A percentile compares a stretch with the other conserved stretches of the same genome.
Evolutionary conservation across 2,797 vertebrate species (phyloP).

Genomic region (Sphenopsis melanotis): DNA sequence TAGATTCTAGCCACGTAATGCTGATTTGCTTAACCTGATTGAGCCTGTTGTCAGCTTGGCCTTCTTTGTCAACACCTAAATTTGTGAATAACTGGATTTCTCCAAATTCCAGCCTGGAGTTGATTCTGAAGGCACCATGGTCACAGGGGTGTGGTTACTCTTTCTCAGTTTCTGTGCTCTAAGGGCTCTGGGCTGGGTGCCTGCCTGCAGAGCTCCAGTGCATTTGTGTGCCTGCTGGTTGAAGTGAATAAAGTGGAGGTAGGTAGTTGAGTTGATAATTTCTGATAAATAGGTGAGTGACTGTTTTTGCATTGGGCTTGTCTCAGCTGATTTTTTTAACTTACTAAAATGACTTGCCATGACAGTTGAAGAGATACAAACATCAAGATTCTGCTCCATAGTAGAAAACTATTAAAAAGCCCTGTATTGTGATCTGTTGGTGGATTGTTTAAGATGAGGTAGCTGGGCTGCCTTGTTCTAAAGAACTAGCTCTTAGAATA

Average conservation of each 20-base stretch:
- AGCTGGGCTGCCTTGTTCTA: neutral
- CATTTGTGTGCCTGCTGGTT: neutral
- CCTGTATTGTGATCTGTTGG: neutral
- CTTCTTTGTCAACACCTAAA: neutral
- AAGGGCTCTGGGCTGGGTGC: neutral
- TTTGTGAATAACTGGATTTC: neutral
- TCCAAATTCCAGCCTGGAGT: neutral
- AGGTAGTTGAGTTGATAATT: neutral
- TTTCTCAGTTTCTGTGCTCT: neutral
- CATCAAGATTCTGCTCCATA: neutral
- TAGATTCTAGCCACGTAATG: neutral
- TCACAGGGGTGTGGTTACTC: neutral
- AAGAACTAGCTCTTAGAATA: neutral
- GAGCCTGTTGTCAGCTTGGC: neutral
- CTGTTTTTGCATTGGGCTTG: neutral
- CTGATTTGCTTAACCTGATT: neutral
- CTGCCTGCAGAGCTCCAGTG: neutral
- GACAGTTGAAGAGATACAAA: neutral
- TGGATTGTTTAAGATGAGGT: neutral
- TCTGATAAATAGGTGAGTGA: neutral
- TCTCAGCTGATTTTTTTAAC: neutral
- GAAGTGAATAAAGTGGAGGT: neutral
- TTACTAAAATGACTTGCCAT: neutral
- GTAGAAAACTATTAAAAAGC: neutral
- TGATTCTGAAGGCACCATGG: neutral